These are phyloP conservation scores for Vespertilio murinus DNA, from an alignment of 2,797 vertebrate species.

Conservation along the genomic window DNA sequence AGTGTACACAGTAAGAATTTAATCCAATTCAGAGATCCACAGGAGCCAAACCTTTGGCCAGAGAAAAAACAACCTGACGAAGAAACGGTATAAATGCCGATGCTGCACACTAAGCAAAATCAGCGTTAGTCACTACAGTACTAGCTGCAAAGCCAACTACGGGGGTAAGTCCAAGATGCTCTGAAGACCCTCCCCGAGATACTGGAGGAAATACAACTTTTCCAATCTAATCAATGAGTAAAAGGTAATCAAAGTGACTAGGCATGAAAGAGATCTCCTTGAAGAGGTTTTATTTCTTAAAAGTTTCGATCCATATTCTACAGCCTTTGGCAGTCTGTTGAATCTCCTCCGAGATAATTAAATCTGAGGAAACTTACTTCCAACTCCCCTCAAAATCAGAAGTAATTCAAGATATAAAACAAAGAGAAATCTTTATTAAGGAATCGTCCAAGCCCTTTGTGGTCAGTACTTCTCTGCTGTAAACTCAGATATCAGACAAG, in stretches of 20 bases:
- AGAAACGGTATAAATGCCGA: not conserved
- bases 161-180: not conserved
- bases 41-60: slow-evolving; percentile 78
- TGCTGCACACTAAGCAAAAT: not conserved
- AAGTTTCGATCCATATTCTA: not conserved
- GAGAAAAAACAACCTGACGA: slow-evolving; percentile 65
- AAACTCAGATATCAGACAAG: not conserved
- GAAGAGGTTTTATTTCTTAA: not conserved
- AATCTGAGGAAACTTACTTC: slow-evolving; percentile 3
- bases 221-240: not conserved
- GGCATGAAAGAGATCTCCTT: not conserved
- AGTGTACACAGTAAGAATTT: slow-evolving; percentile 91
- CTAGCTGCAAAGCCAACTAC: not conserved
- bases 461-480: not conserved
- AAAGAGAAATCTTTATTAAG: not conserved
- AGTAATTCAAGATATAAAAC: not conserved
- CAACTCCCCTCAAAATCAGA: not conserved
- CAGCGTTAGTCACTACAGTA: not conserved
- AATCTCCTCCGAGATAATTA: not conserved
- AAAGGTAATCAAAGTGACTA: not conserved
- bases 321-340: not conserved
- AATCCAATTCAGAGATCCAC: slow-evolving; percentile 90
- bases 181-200: not conserved
- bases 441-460: not conserved
- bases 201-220: slow-evolving; percentile 10